Evolutionary conservation across 2,888 invertebrate genomes (phyloP), one percentile per base, ranked within the genome.

Genomic region (Mimachlamys varia): DNA sequence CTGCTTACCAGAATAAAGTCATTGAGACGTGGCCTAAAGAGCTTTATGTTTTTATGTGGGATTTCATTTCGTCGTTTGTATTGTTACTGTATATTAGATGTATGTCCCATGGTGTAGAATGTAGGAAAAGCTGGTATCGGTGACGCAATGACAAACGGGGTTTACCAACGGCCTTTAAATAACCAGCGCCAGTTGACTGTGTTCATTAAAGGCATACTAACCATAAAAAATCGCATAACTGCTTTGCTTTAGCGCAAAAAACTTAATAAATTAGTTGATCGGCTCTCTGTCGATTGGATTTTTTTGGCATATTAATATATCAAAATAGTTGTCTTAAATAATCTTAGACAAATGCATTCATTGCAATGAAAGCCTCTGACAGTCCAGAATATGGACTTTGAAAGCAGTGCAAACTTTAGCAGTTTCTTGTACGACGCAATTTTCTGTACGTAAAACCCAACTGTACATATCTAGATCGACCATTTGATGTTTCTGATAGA

Each of bases 1-100:
- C 76, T 76, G 33, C 76, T 76, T 76, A 76, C 76, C 27, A 33
- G 76, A 76, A 76, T 76, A 12, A 76, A 76, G 76, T 76, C 76
- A 33, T 76, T 76, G 33, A 76, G 76, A 13, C 17, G 10, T 76
- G 33, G 27, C 76, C 12, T 76, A 33, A 76, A 76, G 76, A 27
- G 27, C 76, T 76, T 76, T 76, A 76, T 76, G 76, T 76, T 76
- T 76, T 76, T 33, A 76, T 76, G 33, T 33, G 2, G 76, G 76
- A 76, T 76, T 76, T 33, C 76, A 76, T 76, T 76, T 76, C 76
- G 22, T 33, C 15, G 76, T 76, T 27, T 76, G 76, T 76, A 76
- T 76, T 76, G 76, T 76, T 76, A 76, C 33, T 33, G 76, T 33
- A 22, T 27, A 33, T 33, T 33, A 76, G 27, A 33, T 5, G 76